Conservation (phyloP, 2,888 invertebrate genomes). For the Lottia scabra region DNA sequence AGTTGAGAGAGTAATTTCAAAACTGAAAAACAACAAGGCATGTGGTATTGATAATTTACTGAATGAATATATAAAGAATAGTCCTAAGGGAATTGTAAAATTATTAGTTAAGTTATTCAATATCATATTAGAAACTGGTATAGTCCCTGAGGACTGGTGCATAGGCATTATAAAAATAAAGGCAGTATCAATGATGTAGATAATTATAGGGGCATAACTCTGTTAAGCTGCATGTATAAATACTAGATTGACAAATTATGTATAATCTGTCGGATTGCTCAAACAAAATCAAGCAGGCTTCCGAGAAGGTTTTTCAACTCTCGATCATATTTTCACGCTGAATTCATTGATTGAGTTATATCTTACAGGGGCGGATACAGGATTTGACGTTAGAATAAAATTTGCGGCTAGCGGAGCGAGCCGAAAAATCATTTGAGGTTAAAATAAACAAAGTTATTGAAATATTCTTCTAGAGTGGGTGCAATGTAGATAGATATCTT, state of each 20-base stretch:
- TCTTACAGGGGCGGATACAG: too few relatives aligned
- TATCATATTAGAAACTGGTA: slow-evolving; percentile 13
- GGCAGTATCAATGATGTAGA: slow-evolving; percentile 8
- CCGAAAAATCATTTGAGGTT: too few relatives aligned
- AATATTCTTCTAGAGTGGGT: too few relatives aligned
- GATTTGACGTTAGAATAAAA: too few relatives aligned
- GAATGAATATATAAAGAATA: slow-evolving; percentile 17
- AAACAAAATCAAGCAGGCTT: not conserved
- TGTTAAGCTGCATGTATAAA: slow-evolving; percentile 5
- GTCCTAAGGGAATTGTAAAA: not conserved
- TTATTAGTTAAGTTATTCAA: slow-evolving; percentile 16
- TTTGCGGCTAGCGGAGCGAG: too few relatives aligned
- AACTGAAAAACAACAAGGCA: slow-evolving; percentile 14
- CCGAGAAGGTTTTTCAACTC: not conserved
- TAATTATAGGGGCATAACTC: slow-evolving; percentile 14
- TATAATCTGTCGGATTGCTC: not conserved
- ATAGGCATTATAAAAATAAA: slow-evolving; percentile 8
- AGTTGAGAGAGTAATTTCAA: not conserved
- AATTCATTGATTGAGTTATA: slow-evolving; percentile 8
- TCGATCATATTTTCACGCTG: slow-evolving; percentile 11
- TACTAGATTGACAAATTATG: not conserved
- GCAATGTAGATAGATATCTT: too few relatives aligned
- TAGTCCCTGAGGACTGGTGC: slow-evolving; percentile 8
- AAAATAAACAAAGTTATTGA: too few relatives aligned
- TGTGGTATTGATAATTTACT: slow-evolving; percentile 8